Evolutionary conservation across 2,888 invertebrate genomes (phyloP).

Genomic region (Pollenia amentaria): DNA sequence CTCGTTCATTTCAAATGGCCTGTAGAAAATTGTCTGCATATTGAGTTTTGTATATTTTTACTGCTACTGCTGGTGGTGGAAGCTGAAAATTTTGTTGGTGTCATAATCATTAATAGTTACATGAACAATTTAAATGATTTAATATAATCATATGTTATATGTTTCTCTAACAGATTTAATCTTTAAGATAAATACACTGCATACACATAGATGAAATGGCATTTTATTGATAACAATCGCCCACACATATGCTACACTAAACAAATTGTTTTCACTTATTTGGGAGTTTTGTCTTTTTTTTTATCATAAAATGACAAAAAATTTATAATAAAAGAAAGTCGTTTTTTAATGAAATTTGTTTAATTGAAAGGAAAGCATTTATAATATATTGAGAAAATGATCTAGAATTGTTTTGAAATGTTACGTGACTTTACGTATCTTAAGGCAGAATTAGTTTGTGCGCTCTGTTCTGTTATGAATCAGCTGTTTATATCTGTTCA

Average conservation of each 20-base stretch:
- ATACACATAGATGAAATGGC: slow-evolving; percentile 21
- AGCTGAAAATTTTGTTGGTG: slow-evolving; percentile 28
- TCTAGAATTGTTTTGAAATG: no score
- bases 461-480: no score
- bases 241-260: slow-evolving; percentile 47
- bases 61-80: slow-evolving; percentile 22
- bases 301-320: no score
- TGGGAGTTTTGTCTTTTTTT: no score
- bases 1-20: slow-evolving; percentile 23
- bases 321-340: no score
- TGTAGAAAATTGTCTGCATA: slow-evolving; percentile 27
- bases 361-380: no score
- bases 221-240: slow-evolving; percentile 55
- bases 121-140: slow-evolving; percentile 70
- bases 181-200: slow-evolving; percentile 29
- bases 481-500: no score
- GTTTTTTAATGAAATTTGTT: no score
- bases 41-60: slow-evolving; percentile 23
- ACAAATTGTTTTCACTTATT: slow-evolving; percentile 33
- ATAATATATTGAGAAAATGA: no score
- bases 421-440: no score
- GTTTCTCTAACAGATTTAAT: slow-evolving; percentile 30
- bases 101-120: slow-evolving; percentile 64
- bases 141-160: slow-evolving; percentile 67
- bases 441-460: no score